Conservation (phyloP, 1,140 invertebrate genomes). For the Nebria ingens region DNA sequence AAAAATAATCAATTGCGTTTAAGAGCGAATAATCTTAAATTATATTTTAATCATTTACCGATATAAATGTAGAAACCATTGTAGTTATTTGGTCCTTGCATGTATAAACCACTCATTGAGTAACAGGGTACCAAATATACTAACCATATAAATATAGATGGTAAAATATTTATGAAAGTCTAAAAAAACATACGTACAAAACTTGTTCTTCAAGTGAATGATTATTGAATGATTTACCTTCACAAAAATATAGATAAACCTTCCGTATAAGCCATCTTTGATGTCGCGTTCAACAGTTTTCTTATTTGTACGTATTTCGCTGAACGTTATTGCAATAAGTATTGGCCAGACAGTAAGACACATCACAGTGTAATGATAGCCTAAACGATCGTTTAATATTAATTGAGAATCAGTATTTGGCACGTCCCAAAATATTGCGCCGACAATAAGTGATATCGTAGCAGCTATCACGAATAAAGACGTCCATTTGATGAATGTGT, state of each 20-base stretch:
- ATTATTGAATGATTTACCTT: conserved; percentile 46
- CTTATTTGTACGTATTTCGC: conserved; percentile 56
- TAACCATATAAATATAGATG: conserved; percentile 59
- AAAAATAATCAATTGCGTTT: too few species aligned
- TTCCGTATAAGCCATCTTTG: conserved; percentile 64
- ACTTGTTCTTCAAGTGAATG: too few species aligned
- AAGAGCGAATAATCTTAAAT: too few species aligned
- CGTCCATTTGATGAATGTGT: conserved; percentile 66
- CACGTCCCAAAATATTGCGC: conserved; percentile 82
- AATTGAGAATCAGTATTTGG: conserved; percentile 61
- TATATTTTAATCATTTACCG: conserved; percentile 45
- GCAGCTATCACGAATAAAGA: conserved; percentile 65
- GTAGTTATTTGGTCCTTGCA: conserved; percentile 48
- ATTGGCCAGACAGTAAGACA: conserved; percentile 67
- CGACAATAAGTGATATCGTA: conserved; percentile 70
- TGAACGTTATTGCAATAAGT: conserved; percentile 53
- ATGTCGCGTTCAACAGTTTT: conserved; percentile 67
- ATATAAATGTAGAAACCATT: conserved; percentile 64
- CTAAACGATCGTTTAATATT: conserved; percentile 62
- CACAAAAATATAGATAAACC: conserved; percentile 64
- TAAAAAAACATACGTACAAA: not conserved
- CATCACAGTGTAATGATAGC: conserved; percentile 76
- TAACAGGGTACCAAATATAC: conserved; percentile 78
- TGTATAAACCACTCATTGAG: conserved; percentile 74
- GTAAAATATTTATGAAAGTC: conserved; percentile 19